Conservation (phyloP, 2,888 invertebrate species). For the Antheraea yamamai region DNA sequence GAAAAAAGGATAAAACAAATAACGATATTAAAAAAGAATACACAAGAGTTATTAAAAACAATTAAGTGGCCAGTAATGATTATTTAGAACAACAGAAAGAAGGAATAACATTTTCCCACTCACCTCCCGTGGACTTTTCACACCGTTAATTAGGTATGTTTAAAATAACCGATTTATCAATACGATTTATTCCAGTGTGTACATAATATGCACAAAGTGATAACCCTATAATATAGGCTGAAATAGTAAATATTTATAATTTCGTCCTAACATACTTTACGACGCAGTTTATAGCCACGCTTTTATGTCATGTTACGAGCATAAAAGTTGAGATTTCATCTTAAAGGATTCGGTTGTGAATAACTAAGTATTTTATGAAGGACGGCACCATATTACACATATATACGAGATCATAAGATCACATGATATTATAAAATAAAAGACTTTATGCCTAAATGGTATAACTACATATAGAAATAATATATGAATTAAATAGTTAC, state of each 20-base stretch:
- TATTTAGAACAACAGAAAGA: too few relatives aligned
- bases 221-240: neutral
- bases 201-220: neutral
- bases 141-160: neutral
- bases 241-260: constrained; percentile 71
- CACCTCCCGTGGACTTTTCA: neutral
- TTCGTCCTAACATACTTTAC: constrained; percentile 69
- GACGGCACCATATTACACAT: constrained; percentile 12
- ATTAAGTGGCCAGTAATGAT: too few relatives aligned
- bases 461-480: too few relatives aligned
- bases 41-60: too few relatives aligned
- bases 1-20: too few relatives aligned
- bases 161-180: neutral
- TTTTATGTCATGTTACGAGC: constrained; percentile 76
- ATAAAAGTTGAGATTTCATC: constrained; percentile 76
- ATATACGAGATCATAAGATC: neutral
- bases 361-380: constrained; percentile 58
- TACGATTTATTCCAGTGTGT: neutral
- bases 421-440: too few relatives aligned
- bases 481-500: too few relatives aligned
- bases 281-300: constrained; percentile 60
- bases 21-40: too few relatives aligned
- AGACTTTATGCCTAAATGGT: too few relatives aligned
- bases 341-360: constrained; percentile 67
- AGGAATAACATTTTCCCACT: too few relatives aligned